Evolutionary conservation across 1,140 invertebrate species (phyloP), one percentile per base, ranked within the genome.

Genomic region (Neomicropteryx cornuta): DNA sequence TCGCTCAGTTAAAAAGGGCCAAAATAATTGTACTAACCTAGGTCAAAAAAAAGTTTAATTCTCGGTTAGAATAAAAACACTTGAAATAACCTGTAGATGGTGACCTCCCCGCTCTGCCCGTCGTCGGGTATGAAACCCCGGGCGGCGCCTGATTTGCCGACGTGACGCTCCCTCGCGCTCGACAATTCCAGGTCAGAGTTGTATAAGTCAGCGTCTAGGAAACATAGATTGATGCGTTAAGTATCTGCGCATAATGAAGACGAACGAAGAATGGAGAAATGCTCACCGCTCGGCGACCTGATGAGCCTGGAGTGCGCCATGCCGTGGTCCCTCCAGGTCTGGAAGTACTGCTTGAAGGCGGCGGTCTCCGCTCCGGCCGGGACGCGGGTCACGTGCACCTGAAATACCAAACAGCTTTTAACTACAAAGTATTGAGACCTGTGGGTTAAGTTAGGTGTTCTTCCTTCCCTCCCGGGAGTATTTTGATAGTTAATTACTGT

Each of bases 281-380:
- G 18, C 37, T 49, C 33, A 47, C 49, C 55, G 44, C 62, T 47
- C 5, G 63, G 51, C 11, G 69, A 66, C 16, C 73, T 61, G 11
- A 76, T 65, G 4, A 77, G 48, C 16, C 75, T 62, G 1, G 58
- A 56, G 46, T 76, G 72, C 0, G 67, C 56, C 61, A 76, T 75
- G 44, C 73, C 73, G 22, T 55, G 52, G 47, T 82, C 81, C 35
- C 74, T 72, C 84, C 84, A 88, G 0, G 73, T 74, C 18, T 64
- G 56, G 58, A 88, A 88, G 55, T 84, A 86, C 45, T 86, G 81
- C 44, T 84, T 85, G 60, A 88, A 87, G 2, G 74, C 67, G 3
- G 79, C 71, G 10, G 83, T 78, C 56, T 88, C 84, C 2, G 76
- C 79, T 28, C 72, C 72, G 49, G 87, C 79, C 2, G 83, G 75